phyloP scores from a whole-genome alignment of 1,140 invertebrate genomes.

The Bursaphelenchus mucronatus region DNA sequence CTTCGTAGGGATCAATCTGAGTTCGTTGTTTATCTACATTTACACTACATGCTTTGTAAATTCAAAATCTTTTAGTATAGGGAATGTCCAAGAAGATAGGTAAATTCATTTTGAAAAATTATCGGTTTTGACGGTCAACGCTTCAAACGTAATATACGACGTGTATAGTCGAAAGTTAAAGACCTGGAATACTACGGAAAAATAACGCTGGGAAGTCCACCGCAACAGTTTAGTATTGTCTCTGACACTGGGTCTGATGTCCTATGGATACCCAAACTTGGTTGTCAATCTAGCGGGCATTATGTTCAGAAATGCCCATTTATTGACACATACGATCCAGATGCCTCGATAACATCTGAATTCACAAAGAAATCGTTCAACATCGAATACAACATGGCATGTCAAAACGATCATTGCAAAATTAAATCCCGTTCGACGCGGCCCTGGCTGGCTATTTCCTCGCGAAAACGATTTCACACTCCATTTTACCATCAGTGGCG shows the following conservation, averaged over 20 bases:
- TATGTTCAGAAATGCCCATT: neutral
- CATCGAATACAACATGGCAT: no score
- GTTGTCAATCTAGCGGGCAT: neutral
- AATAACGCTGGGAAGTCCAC: slow-evolving; percentile 28
- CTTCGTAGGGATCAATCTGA: no score
- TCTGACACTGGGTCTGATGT: slow-evolving; percentile 32
- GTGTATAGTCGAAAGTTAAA: slow-evolving; percentile 11
- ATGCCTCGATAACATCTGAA: neutral
- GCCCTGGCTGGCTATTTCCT: no score
- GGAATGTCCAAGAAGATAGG: no score
- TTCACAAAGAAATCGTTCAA: neutral
- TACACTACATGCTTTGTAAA: no score
- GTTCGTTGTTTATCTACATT: no score
- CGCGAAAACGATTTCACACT: no score
- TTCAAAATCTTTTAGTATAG: no score
- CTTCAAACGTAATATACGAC: neutral
- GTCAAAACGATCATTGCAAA: no score
- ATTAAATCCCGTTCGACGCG: no score
- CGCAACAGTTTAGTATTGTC: slow-evolving; percentile 31
- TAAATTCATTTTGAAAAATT: no score
- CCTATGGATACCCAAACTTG: slow-evolving; percentile 17
- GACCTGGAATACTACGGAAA: slow-evolving; percentile 29
- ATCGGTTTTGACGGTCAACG: neutral
- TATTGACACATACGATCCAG: neutral
- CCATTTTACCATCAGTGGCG: no score